phyloP scores from a whole-genome alignment of 2,888 invertebrate species.

The Vanessa cardui region DNA sequence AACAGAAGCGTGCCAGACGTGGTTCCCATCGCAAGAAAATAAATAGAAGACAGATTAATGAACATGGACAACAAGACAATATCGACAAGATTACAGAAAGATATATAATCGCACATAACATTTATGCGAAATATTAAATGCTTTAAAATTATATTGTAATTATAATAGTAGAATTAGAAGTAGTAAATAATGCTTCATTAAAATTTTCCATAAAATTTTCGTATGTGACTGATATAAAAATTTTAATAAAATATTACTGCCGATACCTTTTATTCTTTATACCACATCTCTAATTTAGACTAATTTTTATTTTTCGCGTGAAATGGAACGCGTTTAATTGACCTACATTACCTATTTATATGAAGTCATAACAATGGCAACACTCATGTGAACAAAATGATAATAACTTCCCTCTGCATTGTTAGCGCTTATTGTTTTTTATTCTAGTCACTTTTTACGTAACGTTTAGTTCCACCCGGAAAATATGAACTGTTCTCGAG shows the following conservation, averaged over 20 bases:
- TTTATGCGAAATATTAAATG: conserved; percentile 10
- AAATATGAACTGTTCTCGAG: conserved; percentile 47
- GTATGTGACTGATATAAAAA: conserved; percentile 15
- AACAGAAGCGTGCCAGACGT: conserved; percentile 91
- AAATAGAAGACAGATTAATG: conserved; percentile 47
- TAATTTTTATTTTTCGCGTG: background rate
- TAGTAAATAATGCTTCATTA: conserved; percentile 5
- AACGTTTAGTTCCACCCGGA: conserved; percentile 47
- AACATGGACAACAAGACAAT: conserved; percentile 13
- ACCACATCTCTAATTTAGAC: background rate
- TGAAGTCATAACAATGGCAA: conserved; percentile 59
- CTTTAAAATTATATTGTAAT: conserved; percentile 15
- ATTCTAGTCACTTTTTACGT: conserved; percentile 47
- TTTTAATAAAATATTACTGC: conserved; percentile 9
- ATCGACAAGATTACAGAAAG: conserved; percentile 10
- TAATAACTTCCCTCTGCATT: conserved; percentile 63
- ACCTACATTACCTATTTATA: conserved; percentile 50
- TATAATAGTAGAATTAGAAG: conserved; percentile 9
- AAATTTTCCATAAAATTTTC: conserved; percentile 19
- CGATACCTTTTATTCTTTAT: background rate
- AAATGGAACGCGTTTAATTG: conserved; percentile 42
- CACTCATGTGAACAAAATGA: conserved; percentile 64
- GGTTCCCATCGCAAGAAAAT: conserved; percentile 82
- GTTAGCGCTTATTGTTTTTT: conserved; percentile 55
- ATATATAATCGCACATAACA: conserved; percentile 14